These are phyloP conservation scores for Psittacula derbiana DNA, from an alignment of 2,797 vertebrate species.

Conservation along the genomic window DNA sequence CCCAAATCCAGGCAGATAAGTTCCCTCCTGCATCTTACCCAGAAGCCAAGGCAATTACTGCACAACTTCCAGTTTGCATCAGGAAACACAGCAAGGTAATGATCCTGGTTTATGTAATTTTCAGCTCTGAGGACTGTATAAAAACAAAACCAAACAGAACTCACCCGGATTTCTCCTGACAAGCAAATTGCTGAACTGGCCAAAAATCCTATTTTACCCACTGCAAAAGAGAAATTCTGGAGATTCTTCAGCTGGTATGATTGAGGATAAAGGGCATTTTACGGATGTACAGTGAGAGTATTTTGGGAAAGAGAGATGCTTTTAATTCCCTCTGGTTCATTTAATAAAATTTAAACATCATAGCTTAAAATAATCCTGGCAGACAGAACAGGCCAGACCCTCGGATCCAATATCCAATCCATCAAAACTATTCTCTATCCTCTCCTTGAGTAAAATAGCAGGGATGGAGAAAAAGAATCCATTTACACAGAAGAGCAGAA, in stretches of 20 bases:
- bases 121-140: neutral
- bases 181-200: neutral
- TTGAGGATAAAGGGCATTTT: neutral
- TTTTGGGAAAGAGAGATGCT: neutral
- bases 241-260: neutral
- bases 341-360: constrained; percentile 7
- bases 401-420: neutral
- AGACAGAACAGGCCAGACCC: neutral
- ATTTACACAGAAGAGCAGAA: neutral
- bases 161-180: neutral
- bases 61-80: neutral
- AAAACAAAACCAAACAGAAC: neutral
- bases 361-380: constrained; percentile 15
- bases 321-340: constrained; percentile 16
- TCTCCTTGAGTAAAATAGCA: neutral
- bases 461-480: neutral
- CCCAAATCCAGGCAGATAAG: neutral
- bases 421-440: neutral
- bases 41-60: neutral
- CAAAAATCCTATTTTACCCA: neutral
- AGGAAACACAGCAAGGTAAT: neutral
- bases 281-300: neutral
- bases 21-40: neutral
- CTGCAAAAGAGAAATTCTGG: neutral
- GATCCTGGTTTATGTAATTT: neutral